phyloP scores from a whole-genome alignment of 1,140 invertebrate genomes.

The Dinothrombium tinctorium region DNA sequence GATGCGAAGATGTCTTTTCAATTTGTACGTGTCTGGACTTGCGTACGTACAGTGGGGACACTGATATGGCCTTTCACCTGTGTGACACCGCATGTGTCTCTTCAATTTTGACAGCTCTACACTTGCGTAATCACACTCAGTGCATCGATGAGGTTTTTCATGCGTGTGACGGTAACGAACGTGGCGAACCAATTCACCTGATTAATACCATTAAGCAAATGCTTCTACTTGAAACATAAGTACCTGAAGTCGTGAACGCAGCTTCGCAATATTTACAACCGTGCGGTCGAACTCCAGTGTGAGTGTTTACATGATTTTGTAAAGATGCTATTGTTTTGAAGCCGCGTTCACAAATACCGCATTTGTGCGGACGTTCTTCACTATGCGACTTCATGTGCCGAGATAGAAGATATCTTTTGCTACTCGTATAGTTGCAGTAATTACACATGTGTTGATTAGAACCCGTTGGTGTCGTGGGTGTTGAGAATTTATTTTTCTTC shows the following conservation, averaged over 20 bases:
- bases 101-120: slow-evolving; percentile 81
- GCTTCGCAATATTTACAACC: slow-evolving; percentile 76
- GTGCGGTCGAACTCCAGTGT: slow-evolving; percentile 83
- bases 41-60: slow-evolving; percentile 93
- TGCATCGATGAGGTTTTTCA: slow-evolving; percentile 83
- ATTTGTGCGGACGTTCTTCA: slow-evolving; percentile 80
- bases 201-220: background rate
- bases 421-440: slow-evolving; percentile 69
- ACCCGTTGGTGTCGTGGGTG: slow-evolving; percentile 40
- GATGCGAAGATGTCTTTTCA: slow-evolving; percentile 37
- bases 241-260: slow-evolving; percentile 64
- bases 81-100: slow-evolving; percentile 76
- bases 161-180: slow-evolving; percentile 76
- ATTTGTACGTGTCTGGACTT: slow-evolving; percentile 87
- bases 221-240: background rate
- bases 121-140: slow-evolving; percentile 79
- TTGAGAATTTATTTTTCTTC: slow-evolving; percentile 11
- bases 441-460: slow-evolving; percentile 54
- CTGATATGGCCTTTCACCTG: slow-evolving; percentile 54
- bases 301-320: slow-evolving; percentile 87
- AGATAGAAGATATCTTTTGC: slow-evolving; percentile 63
- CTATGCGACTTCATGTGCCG: slow-evolving; percentile 89
- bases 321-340: slow-evolving; percentile 82
- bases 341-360: slow-evolving; percentile 71
- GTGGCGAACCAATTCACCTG: slow-evolving; percentile 69